Conservation (phyloP, 2,113 vertebrate species). For the Gambusia affinis region DNA sequence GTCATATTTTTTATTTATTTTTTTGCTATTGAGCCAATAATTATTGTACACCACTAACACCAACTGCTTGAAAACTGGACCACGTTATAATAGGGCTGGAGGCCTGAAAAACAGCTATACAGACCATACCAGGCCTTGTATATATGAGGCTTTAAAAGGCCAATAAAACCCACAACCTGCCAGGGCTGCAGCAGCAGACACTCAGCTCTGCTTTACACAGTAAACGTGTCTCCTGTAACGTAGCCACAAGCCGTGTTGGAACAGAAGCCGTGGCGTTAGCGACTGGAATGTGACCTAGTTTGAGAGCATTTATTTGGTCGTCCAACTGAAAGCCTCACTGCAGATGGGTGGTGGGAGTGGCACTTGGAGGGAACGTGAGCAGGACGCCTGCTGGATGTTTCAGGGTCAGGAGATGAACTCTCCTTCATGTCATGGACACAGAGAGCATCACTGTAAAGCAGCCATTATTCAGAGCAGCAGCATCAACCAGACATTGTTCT, state of each 20-base stretch:
- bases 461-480: constrained; percentile 27
- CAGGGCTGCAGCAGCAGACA: constrained; percentile 44
- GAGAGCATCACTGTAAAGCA: constrained; percentile 4
- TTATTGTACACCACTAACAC: too few species aligned
- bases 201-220: constrained; percentile 44
- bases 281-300: constrained; percentile 52
- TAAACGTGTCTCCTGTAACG: constrained; percentile 59
- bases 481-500: constrained; percentile 44
- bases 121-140: constrained; percentile 65
- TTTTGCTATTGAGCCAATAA: too few species aligned
- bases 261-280: constrained; percentile 42
- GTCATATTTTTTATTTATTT: too few species aligned
- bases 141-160: constrained; percentile 58
- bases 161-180: constrained; percentile 68
- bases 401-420: constrained; percentile 34
- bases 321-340: constrained; percentile 46
- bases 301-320: constrained; percentile 63
- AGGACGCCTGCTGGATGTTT: constrained; percentile 28
- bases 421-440: constrained; percentile 29
- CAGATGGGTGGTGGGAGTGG: constrained; percentile 28
- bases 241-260: constrained; percentile 29
- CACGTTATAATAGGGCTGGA: constrained; percentile 60
- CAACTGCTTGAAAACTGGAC: constrained; percentile 44
- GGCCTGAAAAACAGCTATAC: constrained; percentile 48
- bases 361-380: constrained; percentile 48